Conservation (phyloP, 2,797 vertebrate genomes). For the Labeo calbasu region DNA sequence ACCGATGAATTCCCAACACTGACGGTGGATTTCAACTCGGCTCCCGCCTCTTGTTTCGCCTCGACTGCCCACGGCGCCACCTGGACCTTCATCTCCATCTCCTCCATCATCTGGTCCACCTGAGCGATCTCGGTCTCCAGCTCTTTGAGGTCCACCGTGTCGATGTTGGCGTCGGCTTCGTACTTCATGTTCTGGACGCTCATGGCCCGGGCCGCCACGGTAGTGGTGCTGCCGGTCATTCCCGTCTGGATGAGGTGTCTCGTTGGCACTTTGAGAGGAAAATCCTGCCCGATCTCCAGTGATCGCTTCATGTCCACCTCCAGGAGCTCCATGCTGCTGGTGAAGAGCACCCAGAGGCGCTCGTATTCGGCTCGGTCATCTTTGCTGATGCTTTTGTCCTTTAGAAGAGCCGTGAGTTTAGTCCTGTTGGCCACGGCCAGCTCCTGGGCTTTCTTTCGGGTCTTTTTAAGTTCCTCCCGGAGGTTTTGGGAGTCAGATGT, state of each 20-base stretch:
- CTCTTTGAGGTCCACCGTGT: constrained; percentile 86
- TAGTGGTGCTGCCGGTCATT: constrained; percentile 88
- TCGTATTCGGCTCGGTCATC: constrained; percentile 93
- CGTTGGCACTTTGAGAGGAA: constrained; percentile 90
- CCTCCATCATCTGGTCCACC: constrained; percentile 93
- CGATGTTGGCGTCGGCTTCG: constrained; percentile 86
- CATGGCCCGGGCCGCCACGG: constrained; percentile 90
- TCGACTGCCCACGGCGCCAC: constrained; percentile 97
- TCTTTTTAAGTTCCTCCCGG: constrained; percentile 91
- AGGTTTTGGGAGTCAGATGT: constrained; percentile 95
- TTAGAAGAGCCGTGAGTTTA: constrained; percentile 86
- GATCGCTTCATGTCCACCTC: constrained; percentile 95
- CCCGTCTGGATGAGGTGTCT: constrained; percentile 94
- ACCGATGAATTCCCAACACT: constrained; percentile 88
- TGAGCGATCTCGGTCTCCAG: constrained; percentile 90
- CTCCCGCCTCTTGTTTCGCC: constrained; percentile 90
- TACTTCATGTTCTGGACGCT: constrained; percentile 94
- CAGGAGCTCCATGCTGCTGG: constrained; percentile 94
- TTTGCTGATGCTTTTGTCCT: constrained; percentile 84
- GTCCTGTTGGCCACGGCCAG: constrained; percentile 88
- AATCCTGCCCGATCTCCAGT: constrained; percentile 90
- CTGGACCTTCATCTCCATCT: constrained; percentile 99
- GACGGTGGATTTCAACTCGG: constrained; percentile 89
- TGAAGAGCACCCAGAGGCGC: constrained; percentile 95
- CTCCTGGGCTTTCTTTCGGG: constrained; percentile 92